phyloP scores from a whole-genome alignment of 2,888 invertebrate genomes.

The Trimorus sp. region DNA sequence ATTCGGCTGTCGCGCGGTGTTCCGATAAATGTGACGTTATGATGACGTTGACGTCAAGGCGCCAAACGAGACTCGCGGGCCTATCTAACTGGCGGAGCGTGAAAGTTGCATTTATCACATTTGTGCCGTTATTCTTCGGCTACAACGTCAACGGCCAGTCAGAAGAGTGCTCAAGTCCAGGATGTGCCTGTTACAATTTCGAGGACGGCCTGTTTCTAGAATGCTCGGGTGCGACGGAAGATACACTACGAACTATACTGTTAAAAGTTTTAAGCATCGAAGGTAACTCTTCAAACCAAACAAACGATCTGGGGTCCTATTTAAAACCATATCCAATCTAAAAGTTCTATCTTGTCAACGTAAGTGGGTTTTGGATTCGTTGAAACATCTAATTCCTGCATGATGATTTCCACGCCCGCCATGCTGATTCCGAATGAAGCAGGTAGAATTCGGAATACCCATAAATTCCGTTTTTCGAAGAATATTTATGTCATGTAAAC shows the following conservation, averaged over 20 bases:
- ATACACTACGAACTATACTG: slow-evolving; percentile 88
- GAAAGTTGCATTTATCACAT: slow-evolving; percentile 69
- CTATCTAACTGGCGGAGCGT: slow-evolving; percentile 65
- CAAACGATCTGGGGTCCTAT: background rate
- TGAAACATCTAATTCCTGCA: too few relatives aligned
- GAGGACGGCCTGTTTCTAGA: slow-evolving; percentile 95
- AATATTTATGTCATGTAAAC: too few relatives aligned
- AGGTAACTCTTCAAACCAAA: slow-evolving; percentile 67
- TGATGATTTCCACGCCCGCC: too few relatives aligned
- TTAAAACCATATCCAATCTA: too few relatives aligned
- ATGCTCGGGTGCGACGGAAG: slow-evolving; percentile 91
- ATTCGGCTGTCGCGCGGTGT: slow-evolving; percentile 7
- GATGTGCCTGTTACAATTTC: slow-evolving; percentile 95
- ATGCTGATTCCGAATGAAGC: too few relatives aligned
- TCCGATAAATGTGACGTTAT: slow-evolving; percentile 71
- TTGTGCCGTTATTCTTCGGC: slow-evolving; percentile 67
- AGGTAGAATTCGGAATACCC: too few relatives aligned
- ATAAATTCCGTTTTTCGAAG: too few relatives aligned
- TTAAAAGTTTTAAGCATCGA: slow-evolving; percentile 83
- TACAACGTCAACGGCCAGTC: slow-evolving; percentile 70
- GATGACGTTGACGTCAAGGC: slow-evolving; percentile 74
- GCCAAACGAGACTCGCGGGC: slow-evolving; percentile 63
- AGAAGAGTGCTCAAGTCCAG: slow-evolving; percentile 83
- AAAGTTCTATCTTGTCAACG: too few relatives aligned
- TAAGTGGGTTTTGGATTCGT: too few relatives aligned